phyloP scores from a whole-genome alignment of 2,888 invertebrate genomes.

The Hydrotaea diabolus region DNA sequence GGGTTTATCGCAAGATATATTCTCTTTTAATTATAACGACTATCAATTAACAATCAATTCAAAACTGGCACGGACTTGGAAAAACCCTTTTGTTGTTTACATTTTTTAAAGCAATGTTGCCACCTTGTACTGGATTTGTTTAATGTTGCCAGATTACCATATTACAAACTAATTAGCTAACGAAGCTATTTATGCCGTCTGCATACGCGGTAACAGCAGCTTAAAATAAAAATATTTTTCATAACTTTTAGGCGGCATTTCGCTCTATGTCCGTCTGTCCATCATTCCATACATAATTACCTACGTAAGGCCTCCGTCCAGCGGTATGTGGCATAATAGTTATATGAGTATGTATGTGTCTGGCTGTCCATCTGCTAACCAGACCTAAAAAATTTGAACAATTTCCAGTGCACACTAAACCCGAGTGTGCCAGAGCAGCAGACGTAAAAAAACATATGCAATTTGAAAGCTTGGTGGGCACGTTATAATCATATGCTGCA shows the following conservation, averaged over 20 bases:
- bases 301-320: not conserved
- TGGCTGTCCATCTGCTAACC: not conserved
- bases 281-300: not conserved
- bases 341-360: not conserved
- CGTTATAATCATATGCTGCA: constrained; percentile 60
- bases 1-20: too few relatives aligned
- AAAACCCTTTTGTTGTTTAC: too few relatives aligned
- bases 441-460: constrained; percentile 38
- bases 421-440: not conserved
- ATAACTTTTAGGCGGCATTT: not conserved
- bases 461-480: constrained; percentile 59
- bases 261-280: not conserved
- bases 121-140: too few relatives aligned
- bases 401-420: constrained; percentile 7
- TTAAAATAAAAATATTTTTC: not conserved
- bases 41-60: too few relatives aligned
- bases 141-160: too few relatives aligned
- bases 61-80: too few relatives aligned
- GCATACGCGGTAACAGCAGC: too few relatives aligned
- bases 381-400: not conserved
- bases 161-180: too few relatives aligned
- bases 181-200: too few relatives aligned
- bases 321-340: not conserved
- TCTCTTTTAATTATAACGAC: too few relatives aligned
- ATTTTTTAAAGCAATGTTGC: too few relatives aligned